Conservation (phyloP, 2,797 vertebrate genomes). For the Capromys pilorides region DNA sequence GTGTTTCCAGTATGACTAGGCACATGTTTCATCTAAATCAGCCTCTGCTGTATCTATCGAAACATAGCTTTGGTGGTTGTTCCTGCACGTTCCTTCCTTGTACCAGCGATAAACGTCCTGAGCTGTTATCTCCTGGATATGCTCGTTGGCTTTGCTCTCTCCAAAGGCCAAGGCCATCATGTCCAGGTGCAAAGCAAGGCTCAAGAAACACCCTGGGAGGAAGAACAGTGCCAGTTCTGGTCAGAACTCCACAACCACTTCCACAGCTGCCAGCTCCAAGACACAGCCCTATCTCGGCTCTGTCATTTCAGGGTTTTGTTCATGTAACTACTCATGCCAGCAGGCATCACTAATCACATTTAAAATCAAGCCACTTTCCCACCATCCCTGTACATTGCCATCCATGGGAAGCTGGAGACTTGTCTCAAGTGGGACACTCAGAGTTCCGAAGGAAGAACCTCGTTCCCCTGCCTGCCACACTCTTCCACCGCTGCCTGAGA, state of each 20-base stretch:
- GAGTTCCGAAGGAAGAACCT: not conserved
- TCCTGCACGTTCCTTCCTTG: no score
- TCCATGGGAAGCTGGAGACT: not conserved
- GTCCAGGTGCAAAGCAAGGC: not conserved
- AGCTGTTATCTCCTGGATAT: not conserved
- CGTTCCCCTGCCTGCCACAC: not conserved
- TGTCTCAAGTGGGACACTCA: not conserved
- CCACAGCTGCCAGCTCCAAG: not conserved
- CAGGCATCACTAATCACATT: not conserved
- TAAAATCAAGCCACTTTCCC: not conserved
- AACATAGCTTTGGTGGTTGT: not conserved
- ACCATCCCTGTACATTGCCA: not conserved
- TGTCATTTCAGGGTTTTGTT: not conserved
- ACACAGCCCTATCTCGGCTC: not conserved
- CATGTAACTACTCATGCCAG: not conserved
- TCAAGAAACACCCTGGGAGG: not conserved
- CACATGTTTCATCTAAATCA: not conserved
- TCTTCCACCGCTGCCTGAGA: not conserved
- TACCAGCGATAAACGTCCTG: not conserved
- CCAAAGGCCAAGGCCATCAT: not conserved
- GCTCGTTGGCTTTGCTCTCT: not conserved
- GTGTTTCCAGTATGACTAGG: not conserved
- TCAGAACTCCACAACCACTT: not conserved
- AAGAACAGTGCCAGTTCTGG: fast-evolving
- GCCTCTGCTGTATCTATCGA: not conserved